These are phyloP conservation scores for Siniperca scherzeri DNA, from an alignment of 2,797 vertebrate genomes.

Conservation along the genomic window DNA sequence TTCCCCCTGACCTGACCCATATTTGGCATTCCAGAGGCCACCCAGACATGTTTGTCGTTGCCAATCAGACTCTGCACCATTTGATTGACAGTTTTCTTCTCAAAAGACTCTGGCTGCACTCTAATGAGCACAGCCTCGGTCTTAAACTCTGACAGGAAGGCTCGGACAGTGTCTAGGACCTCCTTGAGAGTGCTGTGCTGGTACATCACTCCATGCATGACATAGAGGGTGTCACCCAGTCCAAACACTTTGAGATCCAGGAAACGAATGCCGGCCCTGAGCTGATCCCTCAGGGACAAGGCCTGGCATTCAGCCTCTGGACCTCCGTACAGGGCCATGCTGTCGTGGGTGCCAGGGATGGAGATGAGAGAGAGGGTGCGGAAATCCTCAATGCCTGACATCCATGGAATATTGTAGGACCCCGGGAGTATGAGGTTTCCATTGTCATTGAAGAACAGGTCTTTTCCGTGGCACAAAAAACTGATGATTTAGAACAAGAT, in stretches of 20 bases:
- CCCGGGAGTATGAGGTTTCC: slow-evolving; percentile 53
- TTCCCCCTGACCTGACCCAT: slow-evolving; percentile 74
- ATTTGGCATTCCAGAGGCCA: slow-evolving; percentile 56
- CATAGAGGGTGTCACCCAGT: slow-evolving; percentile 50
- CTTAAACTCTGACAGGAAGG: slow-evolving; percentile 62
- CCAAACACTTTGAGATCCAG: slow-evolving; percentile 74
- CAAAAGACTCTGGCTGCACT: slow-evolving; percentile 52
- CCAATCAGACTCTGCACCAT: slow-evolving; percentile 57
- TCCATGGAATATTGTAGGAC: slow-evolving; percentile 69
- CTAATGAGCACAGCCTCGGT: slow-evolving; percentile 65
- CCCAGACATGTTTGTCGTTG: slow-evolving; percentile 56
- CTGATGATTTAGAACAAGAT: slow-evolving; percentile 31
- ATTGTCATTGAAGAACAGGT: slow-evolving; percentile 61
- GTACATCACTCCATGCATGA: slow-evolving; percentile 64
- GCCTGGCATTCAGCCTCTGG: slow-evolving; percentile 59
- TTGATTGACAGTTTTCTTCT: slow-evolving; percentile 44
- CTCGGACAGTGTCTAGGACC: slow-evolving; percentile 55
- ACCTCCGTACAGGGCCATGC: slow-evolving; percentile 70
- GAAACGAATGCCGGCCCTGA: slow-evolving; percentile 76
- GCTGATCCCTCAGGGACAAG: slow-evolving; percentile 67
- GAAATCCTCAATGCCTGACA: slow-evolving; percentile 60
- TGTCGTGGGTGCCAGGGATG: slow-evolving; percentile 74
- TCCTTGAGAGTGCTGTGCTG: slow-evolving; percentile 56
- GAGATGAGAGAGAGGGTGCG: slow-evolving; percentile 63
- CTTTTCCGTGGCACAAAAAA: slow-evolving; percentile 43